These are phyloP conservation scores for Escarpia spicata DNA, from an alignment of 2,888 invertebrate genomes.

Conservation along the genomic window DNA sequence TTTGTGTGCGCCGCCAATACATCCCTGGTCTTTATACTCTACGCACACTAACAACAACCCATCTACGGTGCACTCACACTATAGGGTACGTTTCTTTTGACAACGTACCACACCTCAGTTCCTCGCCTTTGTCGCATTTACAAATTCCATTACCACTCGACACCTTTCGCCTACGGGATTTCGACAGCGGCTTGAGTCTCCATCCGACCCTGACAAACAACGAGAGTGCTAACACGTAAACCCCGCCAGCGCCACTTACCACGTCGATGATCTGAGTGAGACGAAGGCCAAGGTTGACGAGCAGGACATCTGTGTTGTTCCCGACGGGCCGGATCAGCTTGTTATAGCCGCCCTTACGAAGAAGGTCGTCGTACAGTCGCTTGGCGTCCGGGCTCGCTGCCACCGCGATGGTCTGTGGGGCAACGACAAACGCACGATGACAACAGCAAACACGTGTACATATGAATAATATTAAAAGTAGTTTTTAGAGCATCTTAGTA, in stretches of 20 bases:
- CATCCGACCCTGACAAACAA: too few species aligned
- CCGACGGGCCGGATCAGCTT: constrained; percentile 93
- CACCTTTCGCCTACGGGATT: neutral
- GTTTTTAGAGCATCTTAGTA: too few species aligned
- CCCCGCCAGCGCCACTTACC: constrained; percentile 33
- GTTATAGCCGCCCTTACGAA: constrained; percentile 87
- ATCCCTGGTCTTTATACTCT: too few species aligned
- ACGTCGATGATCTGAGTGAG: constrained; percentile 52
- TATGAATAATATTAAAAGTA: too few species aligned
- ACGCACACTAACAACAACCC: too few species aligned
- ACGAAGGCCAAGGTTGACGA: constrained; percentile 91
- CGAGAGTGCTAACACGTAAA: neutral
- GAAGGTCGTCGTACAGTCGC: constrained; percentile 93
- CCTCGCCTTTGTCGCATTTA: too few species aligned
- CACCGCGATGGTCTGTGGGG: neutral
- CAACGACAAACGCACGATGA: neutral
- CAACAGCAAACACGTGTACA: neutral
- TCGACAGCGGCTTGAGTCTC: neutral
- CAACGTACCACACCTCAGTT: too few species aligned
- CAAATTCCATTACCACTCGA: neutral
- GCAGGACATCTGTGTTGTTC: constrained; percentile 92
- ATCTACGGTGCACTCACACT: too few species aligned
- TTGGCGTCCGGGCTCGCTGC: constrained; percentile 86
- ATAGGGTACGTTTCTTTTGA: too few species aligned
- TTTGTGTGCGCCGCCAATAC: too few species aligned